Conservation (phyloP, 2,888 invertebrate genomes). For the Megamerina dolium region DNA sequence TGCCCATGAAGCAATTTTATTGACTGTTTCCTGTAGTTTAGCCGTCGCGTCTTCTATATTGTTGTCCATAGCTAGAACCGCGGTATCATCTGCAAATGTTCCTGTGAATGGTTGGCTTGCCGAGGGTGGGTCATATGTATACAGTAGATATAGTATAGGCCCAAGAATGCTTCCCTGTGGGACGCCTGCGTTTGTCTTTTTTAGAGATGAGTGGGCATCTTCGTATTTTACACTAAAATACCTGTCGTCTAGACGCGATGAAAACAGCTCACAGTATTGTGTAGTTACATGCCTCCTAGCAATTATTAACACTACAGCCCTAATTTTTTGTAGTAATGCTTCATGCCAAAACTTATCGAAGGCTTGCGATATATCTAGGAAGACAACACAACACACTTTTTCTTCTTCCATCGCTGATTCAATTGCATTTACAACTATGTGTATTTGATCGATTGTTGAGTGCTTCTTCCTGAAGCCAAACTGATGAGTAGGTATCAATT, state of each 20-base stretch:
- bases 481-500: background rate
- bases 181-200: slow-evolving; percentile 2
- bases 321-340: slow-evolving; percentile 1
- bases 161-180: slow-evolving; percentile 6
- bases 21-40: background rate
- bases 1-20: too few species aligned
- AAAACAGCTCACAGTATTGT: background rate
- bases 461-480: background rate
- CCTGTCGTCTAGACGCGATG: background rate
- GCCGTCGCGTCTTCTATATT: background rate
- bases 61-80: background rate
- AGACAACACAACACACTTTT: slow-evolving; percentile 3
- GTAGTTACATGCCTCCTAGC: background rate
- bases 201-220: background rate
- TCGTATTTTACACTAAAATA: slow-evolving; percentile 3
- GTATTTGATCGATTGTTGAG: too few species aligned
- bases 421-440: too few species aligned
- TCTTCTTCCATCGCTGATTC: too few species aligned
- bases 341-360: slow-evolving; percentile 4
- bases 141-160: slow-evolving; percentile 5
- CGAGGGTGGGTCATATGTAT: background rate
- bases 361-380: background rate
- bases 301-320: background rate
- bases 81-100: slow-evolving; percentile 5
- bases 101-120: background rate